Evolutionary conservation across 1,140 invertebrate species (phyloP), one percentile per base, ranked within the genome.

Genomic region (Calosoma granatense): DNA sequence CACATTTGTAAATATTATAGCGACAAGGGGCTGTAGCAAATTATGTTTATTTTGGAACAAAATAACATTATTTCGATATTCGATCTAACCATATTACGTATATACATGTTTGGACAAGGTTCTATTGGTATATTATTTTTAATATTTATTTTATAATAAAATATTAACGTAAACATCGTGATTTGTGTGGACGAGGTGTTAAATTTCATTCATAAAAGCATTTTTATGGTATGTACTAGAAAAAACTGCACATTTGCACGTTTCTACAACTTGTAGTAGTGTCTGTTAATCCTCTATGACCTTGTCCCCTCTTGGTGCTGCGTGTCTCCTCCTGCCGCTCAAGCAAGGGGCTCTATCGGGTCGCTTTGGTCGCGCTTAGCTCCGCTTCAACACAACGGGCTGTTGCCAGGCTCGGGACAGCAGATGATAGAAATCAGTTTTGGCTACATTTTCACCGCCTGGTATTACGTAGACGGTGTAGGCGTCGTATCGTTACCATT

Each of bases 401-500:
- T 47, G 41, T 47, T 47, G 41, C 41, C 41, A 47, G 41, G 41
- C 41, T 47, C 41, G 4, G 15, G 17, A 47, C 41, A 9, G 41
- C 41, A 47, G 41, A 47, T 17, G 9, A 17, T 17, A 17, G 41
- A 47, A 47, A 47, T 47, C 41, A 47, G 17, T 47, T 47, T 47
- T 47, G 41, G 17, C 15, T 17, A 4, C 41, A 47, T 47, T 47
- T 47, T 47, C 6, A 47, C 17, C 9, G 3, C 4, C 3, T 9
- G 9, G 9, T 47, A 47, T 47, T 47, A 36, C 41, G 41, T 6
- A 47, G 41, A 47, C 15, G 17, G 26, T 17, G 41, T 47, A 47
- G 41, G 41, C 41, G n/a, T n/a, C n/a, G 41, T 47, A 47, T 11
- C 17, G 15, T 47, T 47, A 47, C 41, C 41, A 47, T 47, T 47